Evolutionary conservation across 2,113 vertebrate species (phyloP), one percentile per base, ranked within the genome.

Genomic region (Melanocharis versteri): DNA sequence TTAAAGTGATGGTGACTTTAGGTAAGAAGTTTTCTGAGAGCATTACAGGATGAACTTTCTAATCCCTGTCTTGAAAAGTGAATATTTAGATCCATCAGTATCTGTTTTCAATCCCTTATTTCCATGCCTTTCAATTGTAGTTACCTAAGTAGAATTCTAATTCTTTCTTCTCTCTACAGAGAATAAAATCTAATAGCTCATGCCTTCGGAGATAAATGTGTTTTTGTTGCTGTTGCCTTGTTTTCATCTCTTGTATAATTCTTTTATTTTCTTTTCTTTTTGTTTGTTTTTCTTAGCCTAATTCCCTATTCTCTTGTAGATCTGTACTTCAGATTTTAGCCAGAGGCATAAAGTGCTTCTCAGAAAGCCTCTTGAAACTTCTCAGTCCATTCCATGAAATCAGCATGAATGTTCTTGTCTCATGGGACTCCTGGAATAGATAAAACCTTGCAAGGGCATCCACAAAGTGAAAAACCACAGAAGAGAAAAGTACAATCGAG

Each of bases 251-350:
- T 48, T 86, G 37, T 73, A 60, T 53, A 6, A n/a, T 62, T 72
- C 15, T 69, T 79, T 47, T 48, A 11, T 62, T 57, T 37, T 31
- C 35, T 76, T 54, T 31, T 40, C 9, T 68, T 69, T 47, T 26
- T 33, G 7, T 56, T 62, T 27, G 11, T 89, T 85, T 68, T 57
- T 47, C 72, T 93, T 82, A 77, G n/a, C 65, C 44, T 93, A 83
- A 95, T 82, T 96, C 81, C 92, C 92, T 78, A 61, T 92, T 94
- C 73, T 79, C 66, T 80, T 89, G 87, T 89, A 91, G 68, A 92
- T 92, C 80, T 93, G 80, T 79, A 61, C 61, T 92, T 95, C 86
- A 72, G 65, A 71, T 93, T 96, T 94, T 89, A 96, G 95, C 90
- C 83, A 91, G 91, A 39, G 24, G 90, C 94, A 89, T 24, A 33